Evolutionary conservation across 2,797 vertebrate genomes (phyloP).

Genomic region (Eurystomus glaucurus): DNA sequence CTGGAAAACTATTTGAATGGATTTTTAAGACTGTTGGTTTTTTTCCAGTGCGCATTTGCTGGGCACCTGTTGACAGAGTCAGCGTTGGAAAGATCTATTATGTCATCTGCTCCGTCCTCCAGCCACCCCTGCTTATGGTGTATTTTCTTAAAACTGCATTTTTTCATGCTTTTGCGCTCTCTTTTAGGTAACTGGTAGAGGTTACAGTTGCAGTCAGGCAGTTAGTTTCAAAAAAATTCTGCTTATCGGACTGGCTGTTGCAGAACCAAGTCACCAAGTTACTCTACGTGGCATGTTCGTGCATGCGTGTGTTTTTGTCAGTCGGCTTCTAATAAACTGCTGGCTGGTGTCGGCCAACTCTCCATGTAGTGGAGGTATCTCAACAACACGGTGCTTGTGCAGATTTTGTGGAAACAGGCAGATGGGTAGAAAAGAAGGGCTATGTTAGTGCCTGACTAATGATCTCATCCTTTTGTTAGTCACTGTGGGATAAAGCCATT

Average conservation of each 20-base stretch:
- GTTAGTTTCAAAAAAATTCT: neutral
- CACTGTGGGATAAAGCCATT: neutral
- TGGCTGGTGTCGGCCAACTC: neutral
- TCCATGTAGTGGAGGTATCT: neutral
- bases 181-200: neutral
- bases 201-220: neutral
- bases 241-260: neutral
- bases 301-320: neutral
- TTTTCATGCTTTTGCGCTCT: neutral
- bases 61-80: conserved; percentile 52
- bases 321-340: neutral
- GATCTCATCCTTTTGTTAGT: neutral
- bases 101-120: conserved; percentile 29
- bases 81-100: neutral
- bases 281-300: neutral
- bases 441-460: neutral
- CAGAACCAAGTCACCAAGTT: neutral
- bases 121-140: neutral
- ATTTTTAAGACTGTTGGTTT: neutral
- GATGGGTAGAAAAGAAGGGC: neutral
- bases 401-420: neutral
- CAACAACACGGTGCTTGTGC: neutral
- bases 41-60: neutral
- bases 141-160: neutral
- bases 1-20: conserved; percentile 34